These are phyloP conservation scores for Clavelina lepadiformis DNA, from an alignment of 23 tunicate genomes.

Conservation along the genomic window DNA sequence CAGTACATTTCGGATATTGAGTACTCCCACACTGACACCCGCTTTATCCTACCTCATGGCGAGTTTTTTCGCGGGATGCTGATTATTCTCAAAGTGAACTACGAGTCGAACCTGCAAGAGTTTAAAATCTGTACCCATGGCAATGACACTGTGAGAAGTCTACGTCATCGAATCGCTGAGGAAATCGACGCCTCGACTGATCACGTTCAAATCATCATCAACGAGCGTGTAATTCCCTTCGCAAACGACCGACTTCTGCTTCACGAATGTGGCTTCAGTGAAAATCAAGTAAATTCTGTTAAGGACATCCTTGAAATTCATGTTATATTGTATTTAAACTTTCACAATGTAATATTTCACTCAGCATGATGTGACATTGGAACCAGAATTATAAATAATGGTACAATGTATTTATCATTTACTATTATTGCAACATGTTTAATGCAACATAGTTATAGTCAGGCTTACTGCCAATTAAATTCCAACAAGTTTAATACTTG, in stretches of 20 bases:
- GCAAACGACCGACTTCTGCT: conserved; percentile 48
- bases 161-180: conserved; percentile 35
- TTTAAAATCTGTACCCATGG: conserved; percentile 48
- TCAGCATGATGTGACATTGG: no score
- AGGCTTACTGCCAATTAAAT: no score
- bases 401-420: neutral
- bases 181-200: conserved; percentile 31
- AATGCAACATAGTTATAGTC: no score
- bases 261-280: conserved; percentile 13
- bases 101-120: conserved; percentile 30
- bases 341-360: no score
- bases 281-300: conserved; percentile 26
- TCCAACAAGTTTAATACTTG: no score
- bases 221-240: conserved; percentile 42
- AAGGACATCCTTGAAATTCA: no score
- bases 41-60: conserved; percentile 65
- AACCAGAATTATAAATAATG: neutral
- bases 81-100: conserved; percentile 34
- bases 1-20: conserved; percentile 66
- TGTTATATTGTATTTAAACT: no score
- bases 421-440: no score
- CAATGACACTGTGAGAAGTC: conserved; percentile 48
- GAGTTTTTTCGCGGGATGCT: conserved; percentile 68
- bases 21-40: conserved; percentile 32
- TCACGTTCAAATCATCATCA: conserved; percentile 51